Evolutionary conservation across 1,140 invertebrate genomes (phyloP).

Genomic region (Gryllus bimaculatus): DNA sequence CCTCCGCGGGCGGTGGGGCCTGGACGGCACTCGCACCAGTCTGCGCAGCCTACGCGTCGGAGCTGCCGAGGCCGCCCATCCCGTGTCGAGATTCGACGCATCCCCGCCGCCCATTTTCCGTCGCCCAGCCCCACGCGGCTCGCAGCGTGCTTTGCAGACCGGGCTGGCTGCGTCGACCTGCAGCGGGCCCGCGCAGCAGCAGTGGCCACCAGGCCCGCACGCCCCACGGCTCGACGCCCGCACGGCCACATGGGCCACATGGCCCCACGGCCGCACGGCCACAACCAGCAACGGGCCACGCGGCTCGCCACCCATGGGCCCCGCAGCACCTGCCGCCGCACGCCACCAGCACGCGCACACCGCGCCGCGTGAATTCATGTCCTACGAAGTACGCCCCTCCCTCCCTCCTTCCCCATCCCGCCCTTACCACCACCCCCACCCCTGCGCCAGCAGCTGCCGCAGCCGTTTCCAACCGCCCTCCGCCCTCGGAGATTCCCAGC

Average conservation of each 20-base stretch:
- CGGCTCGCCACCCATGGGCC: neutral
- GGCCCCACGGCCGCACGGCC: conserved; percentile 39
- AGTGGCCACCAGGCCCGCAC: neutral
- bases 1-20: conserved; percentile 26
- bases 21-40: conserved; percentile 24
- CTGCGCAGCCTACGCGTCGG: conserved; percentile 52
- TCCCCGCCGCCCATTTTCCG: conserved; percentile 91
- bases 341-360: neutral
- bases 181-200: too few species aligned
- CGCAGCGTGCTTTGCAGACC: conserved; percentile 39
- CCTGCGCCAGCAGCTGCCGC: too few species aligned
- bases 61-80: conserved; percentile 82
- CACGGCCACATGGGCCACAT: conserved; percentile 40
- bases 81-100: conserved; percentile 84
- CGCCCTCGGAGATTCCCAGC: too few species aligned
- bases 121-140: conserved; percentile 77
- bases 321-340: neutral
- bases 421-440: too few species aligned
- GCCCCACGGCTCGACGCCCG: conserved; percentile 45
- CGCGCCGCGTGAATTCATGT: neutral
- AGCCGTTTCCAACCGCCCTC: too few species aligned
- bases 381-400: neutral
- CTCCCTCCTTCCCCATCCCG: too few species aligned
- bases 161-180: too few species aligned
- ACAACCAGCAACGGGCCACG: conserved; percentile 26